These are phyloP conservation scores for Drosophila emarginata DNA, from an alignment of 2,888 invertebrate genomes.

Conservation along the genomic window DNA sequence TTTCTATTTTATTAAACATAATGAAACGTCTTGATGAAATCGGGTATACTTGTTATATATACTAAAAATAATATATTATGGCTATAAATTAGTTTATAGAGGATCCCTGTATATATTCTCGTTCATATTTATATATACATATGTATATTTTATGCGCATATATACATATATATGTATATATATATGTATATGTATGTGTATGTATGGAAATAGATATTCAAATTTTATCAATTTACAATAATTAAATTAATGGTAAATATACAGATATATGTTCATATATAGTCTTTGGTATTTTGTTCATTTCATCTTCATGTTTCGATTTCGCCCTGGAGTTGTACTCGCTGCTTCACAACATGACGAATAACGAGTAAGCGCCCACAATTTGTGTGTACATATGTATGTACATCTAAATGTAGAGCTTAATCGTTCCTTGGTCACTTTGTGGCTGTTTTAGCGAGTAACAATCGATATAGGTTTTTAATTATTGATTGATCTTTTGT, in stretches of 20 bases:
- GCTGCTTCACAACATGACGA: conserved; percentile 61
- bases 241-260: conserved; percentile 36
- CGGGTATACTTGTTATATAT: too few species aligned
- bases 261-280: conserved; percentile 13
- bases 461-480: conserved; percentile 16
- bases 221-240: conserved; percentile 46
- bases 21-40: too few species aligned
- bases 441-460: conserved; percentile 55
- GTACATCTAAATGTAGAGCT: conserved; percentile 4
- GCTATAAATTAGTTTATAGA: background rate
- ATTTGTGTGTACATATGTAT: background rate
- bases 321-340: conserved; percentile 63
- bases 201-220: conserved; percentile 39
- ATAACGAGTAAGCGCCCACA: conserved; percentile 49
- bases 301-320: background rate
- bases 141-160: conserved; percentile 20
- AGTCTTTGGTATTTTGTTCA: conserved; percentile 2
- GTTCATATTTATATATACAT: background rate
- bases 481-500: conserved; percentile 16
- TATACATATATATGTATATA: background rate
- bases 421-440: conserved; percentile 56
- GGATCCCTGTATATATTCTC: background rate
- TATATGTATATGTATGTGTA: background rate
- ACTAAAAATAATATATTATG: too few species aligned
- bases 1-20: too few species aligned